Evolutionary conservation across 2,888 invertebrate species (phyloP), one percentile per base, ranked within the genome.

Genomic region (Pristionchus exspectatus): DNA sequence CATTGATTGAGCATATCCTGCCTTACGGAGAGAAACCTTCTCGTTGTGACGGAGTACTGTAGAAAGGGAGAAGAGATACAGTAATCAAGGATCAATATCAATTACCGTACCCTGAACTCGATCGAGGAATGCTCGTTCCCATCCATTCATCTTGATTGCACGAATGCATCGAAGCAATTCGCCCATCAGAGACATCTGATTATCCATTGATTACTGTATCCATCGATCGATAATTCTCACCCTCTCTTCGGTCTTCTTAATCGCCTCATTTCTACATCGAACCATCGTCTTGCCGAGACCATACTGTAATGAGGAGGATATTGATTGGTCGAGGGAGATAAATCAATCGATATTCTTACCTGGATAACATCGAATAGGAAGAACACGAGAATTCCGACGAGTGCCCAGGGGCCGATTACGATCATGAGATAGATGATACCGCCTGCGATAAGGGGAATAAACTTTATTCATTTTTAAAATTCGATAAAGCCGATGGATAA

Each of bases 71-170:
- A 24, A 66, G 27, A 10, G 54, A 18, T 83, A 56, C 69, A 30
- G 69, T 74, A 74, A 21, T 38, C 38, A n/a, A 16, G 30, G 27
- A 38, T 38, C 38, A 66, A n/a, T 9, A 44, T 30, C 21, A 14
- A 66, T 10, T 59, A 85, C 33, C 83, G 30, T 66, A 93, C 94
- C 92, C 72, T 92, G 89, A n/a, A 96, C 95, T 90, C 95, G 95
- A 63, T 96, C 95, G 81, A 96, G 95, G 93, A 97, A 96, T 89
- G 96, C 95, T 91, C 96, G 96, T 93, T 97, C 97, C 96, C 97
- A 97, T 0, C 96, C 96, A 94, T 96, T 96, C 96, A 97, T 96
- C 95, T 97, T 97, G 90, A 97, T 96, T 44, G 96, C 95, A 93
- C 96, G 96, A 77, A 97, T 96, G 93, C 96, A 96, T 54, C 96